Conservation (phyloP, 1,140 invertebrate species). For the Arion vulgaris region DNA sequence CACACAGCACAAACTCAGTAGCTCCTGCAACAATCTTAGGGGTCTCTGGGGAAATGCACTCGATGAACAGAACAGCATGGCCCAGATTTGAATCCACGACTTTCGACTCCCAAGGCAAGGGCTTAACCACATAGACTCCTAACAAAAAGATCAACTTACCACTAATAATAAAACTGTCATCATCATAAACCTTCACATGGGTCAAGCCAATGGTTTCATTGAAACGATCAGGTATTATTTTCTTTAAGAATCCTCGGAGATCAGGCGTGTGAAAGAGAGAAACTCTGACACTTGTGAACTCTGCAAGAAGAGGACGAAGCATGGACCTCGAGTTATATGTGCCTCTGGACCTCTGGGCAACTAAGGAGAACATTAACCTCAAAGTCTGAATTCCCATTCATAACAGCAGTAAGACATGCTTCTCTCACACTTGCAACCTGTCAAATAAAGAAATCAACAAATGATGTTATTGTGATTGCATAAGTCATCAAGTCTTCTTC, state of each 20-base stretch:
- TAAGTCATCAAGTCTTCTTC: no score
- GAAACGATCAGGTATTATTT: slow-evolving; percentile 82
- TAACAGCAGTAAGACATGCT: slow-evolving; percentile 58
- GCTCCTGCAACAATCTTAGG: no score
- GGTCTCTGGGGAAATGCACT: no score
- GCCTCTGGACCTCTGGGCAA: slow-evolving; percentile 90
- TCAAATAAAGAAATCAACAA: slow-evolving; percentile 26
- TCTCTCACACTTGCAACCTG: slow-evolving; percentile 68
- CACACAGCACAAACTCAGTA: no score
- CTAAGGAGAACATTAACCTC: slow-evolving; percentile 90
- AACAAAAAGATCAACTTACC: slow-evolving; percentile 76
- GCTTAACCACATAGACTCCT: no score
- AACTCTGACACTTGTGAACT: slow-evolving; percentile 70
- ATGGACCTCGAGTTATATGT: slow-evolving; percentile 80
- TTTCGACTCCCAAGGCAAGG: no score
- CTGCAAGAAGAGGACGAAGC: slow-evolving; percentile 82
- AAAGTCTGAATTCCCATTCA: slow-evolving; percentile 72
- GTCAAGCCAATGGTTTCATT: slow-evolving; percentile 96
- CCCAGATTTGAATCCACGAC: no score
- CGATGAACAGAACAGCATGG: no score
- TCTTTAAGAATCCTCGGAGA: slow-evolving; percentile 86
- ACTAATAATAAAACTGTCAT: slow-evolving; percentile 93
- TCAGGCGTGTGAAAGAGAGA: slow-evolving; percentile 94
- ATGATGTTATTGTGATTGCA: no score
- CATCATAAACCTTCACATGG: slow-evolving; percentile 98